phyloP scores from a whole-genome alignment of 2,888 invertebrate species.

The Agyllia agylla region DNA sequence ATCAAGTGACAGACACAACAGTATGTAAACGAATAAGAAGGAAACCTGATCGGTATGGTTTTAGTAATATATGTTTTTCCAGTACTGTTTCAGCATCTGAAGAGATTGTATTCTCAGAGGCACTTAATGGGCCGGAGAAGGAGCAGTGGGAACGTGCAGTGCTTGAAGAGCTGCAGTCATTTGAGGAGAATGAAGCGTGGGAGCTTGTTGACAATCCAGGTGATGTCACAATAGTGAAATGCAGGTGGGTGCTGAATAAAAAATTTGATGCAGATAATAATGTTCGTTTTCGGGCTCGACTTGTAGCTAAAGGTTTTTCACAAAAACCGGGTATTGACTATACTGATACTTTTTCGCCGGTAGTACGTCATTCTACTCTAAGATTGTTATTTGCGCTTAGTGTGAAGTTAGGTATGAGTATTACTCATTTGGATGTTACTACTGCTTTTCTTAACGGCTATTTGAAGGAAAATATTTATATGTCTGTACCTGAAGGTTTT shows the following conservation, averaged over 20 bases:
- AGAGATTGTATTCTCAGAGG: not conserved
- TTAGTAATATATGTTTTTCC: not conserved
- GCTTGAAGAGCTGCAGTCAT: constrained; percentile 14
- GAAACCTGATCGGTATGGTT: not conserved
- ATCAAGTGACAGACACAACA: not conserved
- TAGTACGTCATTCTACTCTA: constrained; percentile 12
- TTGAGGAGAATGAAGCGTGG: constrained; percentile 45
- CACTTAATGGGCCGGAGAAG: not conserved
- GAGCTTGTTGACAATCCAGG: constrained; percentile 39
- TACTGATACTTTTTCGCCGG: constrained; percentile 27
- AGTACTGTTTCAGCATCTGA: not conserved
- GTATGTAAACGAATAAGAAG: not conserved
- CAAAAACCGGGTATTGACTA: constrained; percentile 44
- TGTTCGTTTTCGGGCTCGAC: not conserved
- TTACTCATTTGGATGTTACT: not conserved
- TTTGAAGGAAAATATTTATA: constrained; percentile 49
- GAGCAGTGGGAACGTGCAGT: not conserved
- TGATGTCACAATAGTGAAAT: constrained; percentile 28
- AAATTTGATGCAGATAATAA: constrained; percentile 20
- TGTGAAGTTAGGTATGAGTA: not conserved
- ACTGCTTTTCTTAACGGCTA: not conserved
- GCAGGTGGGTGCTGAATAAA: constrained; percentile 35
- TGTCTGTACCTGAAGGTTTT: constrained; percentile 49
- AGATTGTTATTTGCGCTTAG: not conserved
- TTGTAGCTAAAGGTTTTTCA: not conserved